These are phyloP conservation scores for Xanthorhoe spadicearia DNA, from an alignment of 2,888 invertebrate species.

Conservation along the genomic window DNA sequence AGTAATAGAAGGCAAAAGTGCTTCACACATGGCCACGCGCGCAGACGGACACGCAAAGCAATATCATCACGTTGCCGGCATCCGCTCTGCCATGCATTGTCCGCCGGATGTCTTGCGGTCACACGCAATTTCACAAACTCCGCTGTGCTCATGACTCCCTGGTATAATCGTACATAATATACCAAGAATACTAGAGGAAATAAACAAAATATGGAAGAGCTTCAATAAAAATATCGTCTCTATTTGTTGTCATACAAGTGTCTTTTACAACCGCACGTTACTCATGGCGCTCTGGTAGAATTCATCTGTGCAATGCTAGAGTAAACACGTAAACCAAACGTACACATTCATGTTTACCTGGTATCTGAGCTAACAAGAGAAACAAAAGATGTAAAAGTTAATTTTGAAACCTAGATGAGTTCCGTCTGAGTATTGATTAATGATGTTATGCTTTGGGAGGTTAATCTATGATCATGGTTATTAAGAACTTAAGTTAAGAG, in stretches of 20 bases:
- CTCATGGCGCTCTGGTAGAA: slow-evolving; percentile 12
- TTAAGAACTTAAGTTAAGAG: not conserved
- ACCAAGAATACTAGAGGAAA: slow-evolving; percentile 19
- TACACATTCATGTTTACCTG: not conserved
- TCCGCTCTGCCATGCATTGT: slow-evolving; percentile 69
- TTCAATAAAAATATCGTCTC: not conserved
- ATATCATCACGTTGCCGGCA: slow-evolving; percentile 77
- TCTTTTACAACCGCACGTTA: slow-evolving; percentile 6
- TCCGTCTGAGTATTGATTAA: not conserved
- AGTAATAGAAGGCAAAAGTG: slow-evolving; percentile 42
- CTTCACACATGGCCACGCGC: slow-evolving; percentile 43
- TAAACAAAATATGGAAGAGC: slow-evolving; percentile 12
- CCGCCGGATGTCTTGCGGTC: slow-evolving; percentile 84
- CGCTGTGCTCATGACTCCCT: slow-evolving; percentile 62
- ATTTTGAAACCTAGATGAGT: not conserved
- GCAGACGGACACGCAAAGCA: slow-evolving; percentile 65
- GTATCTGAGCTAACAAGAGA: not conserved
- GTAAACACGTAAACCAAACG: slow-evolving; percentile 2
- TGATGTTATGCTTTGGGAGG: not conserved
- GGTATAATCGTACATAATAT: slow-evolving; percentile 46
- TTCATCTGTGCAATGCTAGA: slow-evolving; percentile 3
- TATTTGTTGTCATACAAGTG: not conserved
- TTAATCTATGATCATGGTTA: not conserved
- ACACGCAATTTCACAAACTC: slow-evolving; percentile 82
- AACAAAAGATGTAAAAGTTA: not conserved